Evolutionary conservation across 1,140 invertebrate species (phyloP).

Genomic region (Drosophila orosa): DNA sequence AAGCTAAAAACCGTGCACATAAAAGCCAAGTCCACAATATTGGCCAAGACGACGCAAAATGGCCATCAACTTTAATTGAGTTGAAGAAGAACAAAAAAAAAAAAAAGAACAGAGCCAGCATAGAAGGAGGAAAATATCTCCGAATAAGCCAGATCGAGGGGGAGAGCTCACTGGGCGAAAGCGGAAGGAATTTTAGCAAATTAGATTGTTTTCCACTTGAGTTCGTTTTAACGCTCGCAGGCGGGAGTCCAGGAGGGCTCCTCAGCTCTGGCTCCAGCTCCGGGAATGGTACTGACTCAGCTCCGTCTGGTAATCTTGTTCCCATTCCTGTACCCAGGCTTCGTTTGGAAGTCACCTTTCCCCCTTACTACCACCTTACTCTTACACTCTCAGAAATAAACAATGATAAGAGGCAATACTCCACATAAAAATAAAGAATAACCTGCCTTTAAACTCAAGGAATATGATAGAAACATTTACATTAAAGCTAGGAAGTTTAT

Average conservation of each 20-base stretch:
- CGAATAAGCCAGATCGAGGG: not conserved
- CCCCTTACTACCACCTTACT: not conserved
- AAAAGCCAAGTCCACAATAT: conserved; percentile 66
- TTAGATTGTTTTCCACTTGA: conserved; percentile 84
- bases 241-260: conserved; percentile 27
- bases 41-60: conserved; percentile 70
- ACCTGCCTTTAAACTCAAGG: fast-evolving
- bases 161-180: conserved; percentile 25
- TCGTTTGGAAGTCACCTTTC: conserved; percentile 31
- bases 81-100: conserved; percentile 74
- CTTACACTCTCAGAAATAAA: conserved; percentile 8
- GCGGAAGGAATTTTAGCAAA: conserved; percentile 83
- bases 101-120: too few relatives aligned
- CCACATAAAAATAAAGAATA: not conserved
- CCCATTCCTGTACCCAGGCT: conserved; percentile 20
- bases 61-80: conserved; percentile 82
- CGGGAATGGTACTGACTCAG: conserved; percentile 27
- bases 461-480: not conserved
- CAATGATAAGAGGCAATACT: fast-evolving
- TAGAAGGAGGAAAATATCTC: conserved; percentile 29
- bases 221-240: conserved; percentile 80
- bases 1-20: conserved; percentile 61
- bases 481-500: fast-evolving
- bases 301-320: conserved; percentile 49
- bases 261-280: not conserved